Conservation (phyloP, 2,113 vertebrate genomes). For the Macaca nemestrina region DNA sequence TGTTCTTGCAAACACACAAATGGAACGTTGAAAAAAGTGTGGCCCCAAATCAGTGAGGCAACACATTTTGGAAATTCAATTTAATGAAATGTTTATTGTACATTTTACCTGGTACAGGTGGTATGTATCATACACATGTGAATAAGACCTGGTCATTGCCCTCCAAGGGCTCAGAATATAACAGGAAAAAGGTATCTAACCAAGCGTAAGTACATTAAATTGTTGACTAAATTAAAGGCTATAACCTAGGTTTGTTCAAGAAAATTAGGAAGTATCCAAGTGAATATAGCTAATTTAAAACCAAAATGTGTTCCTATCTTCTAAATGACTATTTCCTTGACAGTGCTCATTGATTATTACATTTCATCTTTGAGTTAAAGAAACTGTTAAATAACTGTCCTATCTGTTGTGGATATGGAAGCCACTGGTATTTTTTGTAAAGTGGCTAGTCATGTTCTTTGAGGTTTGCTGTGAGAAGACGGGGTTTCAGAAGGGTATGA, state of each 20-base stretch:
- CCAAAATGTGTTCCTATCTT: background rate
- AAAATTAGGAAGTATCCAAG: background rate
- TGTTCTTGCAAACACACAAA: background rate
- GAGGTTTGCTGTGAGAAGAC: background rate
- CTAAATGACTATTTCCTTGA: background rate
- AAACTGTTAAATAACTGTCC: background rate
- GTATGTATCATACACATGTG: background rate
- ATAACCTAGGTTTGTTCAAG: background rate
- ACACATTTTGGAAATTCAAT: background rate
- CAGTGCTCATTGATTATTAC: background rate
- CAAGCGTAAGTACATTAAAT: background rate
- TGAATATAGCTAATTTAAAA: background rate
- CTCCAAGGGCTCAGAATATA: background rate
- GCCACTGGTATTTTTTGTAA: background rate
- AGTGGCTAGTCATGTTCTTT: background rate
- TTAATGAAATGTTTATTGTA: background rate
- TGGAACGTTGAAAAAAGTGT: background rate
- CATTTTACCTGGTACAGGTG: background rate
- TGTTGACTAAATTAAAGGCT: constrained; percentile 3
- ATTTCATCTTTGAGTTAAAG: background rate
- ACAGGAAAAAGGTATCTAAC: background rate
- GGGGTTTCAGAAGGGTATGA: background rate
- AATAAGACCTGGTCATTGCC: background rate
- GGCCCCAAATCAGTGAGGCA: background rate
- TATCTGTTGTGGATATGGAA: background rate